Evolutionary conservation across 2,797 vertebrate genomes (phyloP).

Genomic region (Momotus momota): DNA sequence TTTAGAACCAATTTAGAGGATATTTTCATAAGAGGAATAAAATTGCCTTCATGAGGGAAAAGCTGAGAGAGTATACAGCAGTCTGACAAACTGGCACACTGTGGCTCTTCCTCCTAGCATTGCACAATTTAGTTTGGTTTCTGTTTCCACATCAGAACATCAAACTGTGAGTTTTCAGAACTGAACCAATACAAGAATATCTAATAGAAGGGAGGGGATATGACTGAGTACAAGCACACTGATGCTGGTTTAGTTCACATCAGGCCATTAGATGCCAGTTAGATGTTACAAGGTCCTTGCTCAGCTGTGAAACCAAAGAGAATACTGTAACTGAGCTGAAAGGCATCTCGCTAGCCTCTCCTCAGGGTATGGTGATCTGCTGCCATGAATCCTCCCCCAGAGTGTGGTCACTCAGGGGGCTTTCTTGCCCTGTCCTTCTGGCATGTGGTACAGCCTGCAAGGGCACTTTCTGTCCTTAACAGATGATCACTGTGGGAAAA

Average conservation of each 20-base stretch:
- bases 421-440: not conserved
- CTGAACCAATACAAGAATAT: not conserved
- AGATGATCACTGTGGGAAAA: not conserved
- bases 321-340: not conserved
- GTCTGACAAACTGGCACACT: not conserved
- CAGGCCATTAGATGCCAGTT: fast-evolving
- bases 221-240: no score
- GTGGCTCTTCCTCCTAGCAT: not conserved
- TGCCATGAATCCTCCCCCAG: fast-evolving
- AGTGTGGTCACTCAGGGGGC: fast-evolving
- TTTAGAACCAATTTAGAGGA: not conserved
- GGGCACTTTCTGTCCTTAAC: not conserved
- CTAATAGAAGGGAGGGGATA: fast-evolving
- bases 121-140: fast-evolving
- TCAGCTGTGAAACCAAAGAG: not conserved
- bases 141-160: not conserved
- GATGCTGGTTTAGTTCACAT: not conserved
- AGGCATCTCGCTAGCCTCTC: not conserved
- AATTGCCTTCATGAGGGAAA: not conserved
- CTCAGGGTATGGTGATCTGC: not conserved
- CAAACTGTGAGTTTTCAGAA: not conserved
- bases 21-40: not conserved
- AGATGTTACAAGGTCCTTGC: fast-evolving
- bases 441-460: fast-evolving
- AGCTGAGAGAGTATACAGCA: not conserved